phyloP scores from a whole-genome alignment of 2,888 invertebrate genomes.

The Dusona sp. region DNA sequence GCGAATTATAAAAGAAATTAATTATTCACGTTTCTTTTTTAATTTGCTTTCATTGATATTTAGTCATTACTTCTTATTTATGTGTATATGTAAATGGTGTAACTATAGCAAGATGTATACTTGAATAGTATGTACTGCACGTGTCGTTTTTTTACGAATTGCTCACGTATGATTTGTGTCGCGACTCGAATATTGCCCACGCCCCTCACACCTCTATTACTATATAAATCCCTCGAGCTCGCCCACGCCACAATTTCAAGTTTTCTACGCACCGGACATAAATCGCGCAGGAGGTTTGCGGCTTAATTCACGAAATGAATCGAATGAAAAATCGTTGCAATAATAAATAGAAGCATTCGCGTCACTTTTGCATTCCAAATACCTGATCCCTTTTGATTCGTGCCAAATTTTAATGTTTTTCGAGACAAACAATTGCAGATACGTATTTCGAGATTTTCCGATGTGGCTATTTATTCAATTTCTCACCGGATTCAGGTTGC shows the following conservation, averaged over 20 bases:
- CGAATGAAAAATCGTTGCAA: neutral
- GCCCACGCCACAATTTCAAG: constrained; percentile 25
- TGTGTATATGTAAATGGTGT: too few relatives aligned
- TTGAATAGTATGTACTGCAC: neutral
- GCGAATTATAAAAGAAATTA: neutral
- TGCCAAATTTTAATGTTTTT: neutral
- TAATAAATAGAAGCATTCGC: neutral
- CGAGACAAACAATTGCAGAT: too few relatives aligned
- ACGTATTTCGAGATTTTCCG: too few relatives aligned
- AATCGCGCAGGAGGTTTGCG: neutral
- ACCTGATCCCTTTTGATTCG: neutral
- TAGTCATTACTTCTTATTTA: neutral
- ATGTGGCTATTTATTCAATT: too few relatives aligned
- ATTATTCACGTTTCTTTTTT: neutral
- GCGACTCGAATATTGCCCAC: constrained; percentile 34
- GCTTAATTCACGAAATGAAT: neutral
- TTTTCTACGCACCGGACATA: constrained; percentile 29
- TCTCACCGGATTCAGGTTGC: too few relatives aligned
- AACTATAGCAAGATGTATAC: neutral
- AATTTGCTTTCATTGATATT: neutral
- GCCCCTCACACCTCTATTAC: constrained; percentile 16
- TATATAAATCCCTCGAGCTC: constrained; percentile 13
- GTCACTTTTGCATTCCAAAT: neutral
- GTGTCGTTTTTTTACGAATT: constrained; percentile 6
- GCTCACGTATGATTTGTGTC: constrained; percentile 13